Conservation (phyloP, 2,113 vertebrate species). For the Lophura nycthemera region DNA sequence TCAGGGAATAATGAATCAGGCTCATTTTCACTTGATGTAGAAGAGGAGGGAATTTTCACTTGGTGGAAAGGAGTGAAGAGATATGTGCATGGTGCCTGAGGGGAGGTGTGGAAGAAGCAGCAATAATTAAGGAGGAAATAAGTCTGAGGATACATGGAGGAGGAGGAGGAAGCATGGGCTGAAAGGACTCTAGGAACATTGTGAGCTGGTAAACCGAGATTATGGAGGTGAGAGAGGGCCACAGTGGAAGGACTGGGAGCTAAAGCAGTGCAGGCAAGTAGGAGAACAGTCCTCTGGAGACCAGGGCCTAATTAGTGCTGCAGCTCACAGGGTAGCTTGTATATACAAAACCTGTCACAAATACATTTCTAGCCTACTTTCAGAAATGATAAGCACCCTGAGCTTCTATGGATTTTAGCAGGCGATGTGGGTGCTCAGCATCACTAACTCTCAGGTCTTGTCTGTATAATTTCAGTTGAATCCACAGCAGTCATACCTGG, state of each 20-base stretch:
- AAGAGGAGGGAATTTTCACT: not conserved
- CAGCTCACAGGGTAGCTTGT: not conserved
- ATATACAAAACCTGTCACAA: not conserved
- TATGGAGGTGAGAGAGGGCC: not conserved
- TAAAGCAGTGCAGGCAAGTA: not conserved
- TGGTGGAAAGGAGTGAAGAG: not conserved
- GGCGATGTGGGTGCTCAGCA: not conserved
- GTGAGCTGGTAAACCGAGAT: not conserved
- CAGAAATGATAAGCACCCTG: not conserved
- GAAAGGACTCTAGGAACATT: not conserved
- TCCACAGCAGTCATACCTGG: slow-evolving; percentile 6
- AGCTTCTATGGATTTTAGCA: not conserved
- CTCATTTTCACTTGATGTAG: not conserved
- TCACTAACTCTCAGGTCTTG: not conserved
- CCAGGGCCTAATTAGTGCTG: slow-evolving; percentile 2
- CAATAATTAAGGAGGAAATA: not conserved
- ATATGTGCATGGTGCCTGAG: not conserved
- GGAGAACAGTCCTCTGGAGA: not conserved
- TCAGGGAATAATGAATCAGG: slow-evolving; percentile 16
- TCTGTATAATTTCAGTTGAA: not conserved
- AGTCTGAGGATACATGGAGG: not conserved
- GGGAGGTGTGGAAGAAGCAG: not conserved
- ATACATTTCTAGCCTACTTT: not conserved
- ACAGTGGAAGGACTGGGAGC: not conserved
- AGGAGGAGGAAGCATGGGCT: rapidly evolving